Evolutionary conservation across 2,888 invertebrate species (phyloP), one percentile per base, ranked within the genome.

Genomic region (Ernsta delagoae): DNA sequence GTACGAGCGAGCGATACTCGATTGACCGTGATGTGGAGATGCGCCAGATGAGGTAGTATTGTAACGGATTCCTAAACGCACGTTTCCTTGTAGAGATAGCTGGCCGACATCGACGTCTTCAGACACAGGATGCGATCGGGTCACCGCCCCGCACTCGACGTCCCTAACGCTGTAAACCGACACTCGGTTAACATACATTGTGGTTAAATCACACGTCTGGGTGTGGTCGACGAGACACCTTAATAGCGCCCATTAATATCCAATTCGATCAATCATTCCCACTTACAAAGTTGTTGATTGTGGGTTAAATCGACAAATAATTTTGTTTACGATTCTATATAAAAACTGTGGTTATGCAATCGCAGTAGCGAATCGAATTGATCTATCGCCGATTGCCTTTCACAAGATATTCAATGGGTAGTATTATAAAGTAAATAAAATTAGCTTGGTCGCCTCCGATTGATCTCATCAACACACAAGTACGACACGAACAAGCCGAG

Each of bases 31-130:
- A 85, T 79, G 73, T 81, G 81, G 82, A 85, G 85, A 85, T 85
- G 82, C 81, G 81, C 80, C 81, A 31, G 57, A 62, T 48, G 81
- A 84, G 83, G 79, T 83, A 88, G 85, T 85, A 87, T 79, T 85
- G 84, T 89, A 86, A 88, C 87, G 85, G 82, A 84, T 86, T 86
- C 88, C 90, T 83, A 89, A 91, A 89, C 90, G 86, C 81, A 88
- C 88, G 89, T 91, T 89, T 85, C 91, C 91, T 84, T 87, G 87
- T 89, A 87, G 77, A 90, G 88, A 83, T 82, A 79, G 79, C 77
- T 85, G 87, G 82, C 87, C 87, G 83, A 89, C 87, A 87, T 88
- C 82, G 77, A 84, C 78, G 78, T 63, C 83, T 85, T 80, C 76
- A 83, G 85, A 87, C 86, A 89, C 92, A 90, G 92, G 92, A 92